Conservation (phyloP, 2,113 vertebrate genomes). For the Pycnonotus jocosus region DNA sequence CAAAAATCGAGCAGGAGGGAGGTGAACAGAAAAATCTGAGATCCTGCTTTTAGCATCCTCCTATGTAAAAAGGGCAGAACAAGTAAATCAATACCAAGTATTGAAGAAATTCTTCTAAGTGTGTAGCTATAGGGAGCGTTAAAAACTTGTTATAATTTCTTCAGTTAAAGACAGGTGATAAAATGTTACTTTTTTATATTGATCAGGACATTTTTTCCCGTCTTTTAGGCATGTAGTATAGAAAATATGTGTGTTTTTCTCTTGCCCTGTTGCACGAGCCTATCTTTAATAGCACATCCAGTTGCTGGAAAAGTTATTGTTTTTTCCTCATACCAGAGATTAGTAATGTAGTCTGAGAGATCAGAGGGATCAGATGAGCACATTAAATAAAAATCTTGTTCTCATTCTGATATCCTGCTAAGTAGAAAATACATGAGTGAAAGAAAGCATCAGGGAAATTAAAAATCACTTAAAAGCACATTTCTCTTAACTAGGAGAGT, state of each 20-base stretch:
- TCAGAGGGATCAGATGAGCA: constrained; percentile 12
- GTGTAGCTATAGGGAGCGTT: not conserved
- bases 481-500: constrained; percentile 5
- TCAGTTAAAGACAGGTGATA: not conserved
- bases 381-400: constrained; percentile 21
- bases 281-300: not conserved
- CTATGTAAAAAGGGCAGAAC: not conserved
- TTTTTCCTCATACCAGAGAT: not conserved
- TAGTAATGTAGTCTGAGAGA: not conserved
- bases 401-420: not conserved
- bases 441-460: not conserved
- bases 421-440: not conserved
- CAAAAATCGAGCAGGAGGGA: not conserved
- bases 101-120: not conserved
- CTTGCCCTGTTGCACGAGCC: not conserved
- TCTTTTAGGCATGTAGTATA: not conserved
- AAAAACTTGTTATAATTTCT: not conserved
- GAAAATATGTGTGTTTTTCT: not conserved
- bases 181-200: not conserved
- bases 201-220: not conserved
- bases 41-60: not conserved
- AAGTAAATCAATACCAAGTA: not conserved
- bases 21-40: not conserved
- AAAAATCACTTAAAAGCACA: constrained; percentile 14
- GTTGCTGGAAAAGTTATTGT: not conserved